Base-by-base conservation (phyloP, 2,113 vertebrate genomes). In the Serranochromis macrocephalus region DNA sequence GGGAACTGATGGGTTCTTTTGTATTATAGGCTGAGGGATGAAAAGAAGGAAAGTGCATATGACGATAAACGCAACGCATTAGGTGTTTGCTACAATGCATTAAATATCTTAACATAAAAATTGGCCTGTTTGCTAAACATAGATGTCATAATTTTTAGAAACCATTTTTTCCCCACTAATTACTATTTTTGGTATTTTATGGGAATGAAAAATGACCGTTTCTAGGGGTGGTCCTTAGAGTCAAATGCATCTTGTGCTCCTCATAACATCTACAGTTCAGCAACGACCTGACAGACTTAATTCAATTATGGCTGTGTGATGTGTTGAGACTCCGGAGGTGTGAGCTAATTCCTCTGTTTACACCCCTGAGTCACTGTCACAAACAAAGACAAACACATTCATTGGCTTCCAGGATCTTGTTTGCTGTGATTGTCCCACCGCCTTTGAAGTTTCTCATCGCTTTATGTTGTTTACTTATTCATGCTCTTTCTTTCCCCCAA, bases 391-490 rank as follows among this genome's bases (percentile, higher is more conserved):
- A 90, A 92, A 95, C 94, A 88, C 91, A 87, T 85, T 92, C 90
- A 90, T 90, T 91, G 94, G 95, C 93, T 95, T 95, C 88, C 91
- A 93, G 89, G 90, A 94, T 92, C 91, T 93, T 93, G 91, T 94
- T 94, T 94, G 93, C 87, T 90, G 85, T 86, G 94, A 95, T 95
- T 94, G 95, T 94, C 92, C 91, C 92, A 26, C 89, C 82, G 91
- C 93, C 94, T 97, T 97, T 96, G 95, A 96, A 95, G 94, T 95
- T 94, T 87, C 92, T 93, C 94, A 89, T 95, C 83, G 89, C 94
- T 95, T 96, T 94, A 94, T 94, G 92, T 92, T 94, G 94, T 94
- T 96, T 96, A 96, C 92, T 95, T 95, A 95, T 96, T 95, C 93
- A 94, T 94, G 87, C 88, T 93, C 91, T 84, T 93, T 95, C 89